Evolutionary conservation across 2,888 invertebrate species (phyloP).

Genomic region (Drosophila falleni): DNA sequence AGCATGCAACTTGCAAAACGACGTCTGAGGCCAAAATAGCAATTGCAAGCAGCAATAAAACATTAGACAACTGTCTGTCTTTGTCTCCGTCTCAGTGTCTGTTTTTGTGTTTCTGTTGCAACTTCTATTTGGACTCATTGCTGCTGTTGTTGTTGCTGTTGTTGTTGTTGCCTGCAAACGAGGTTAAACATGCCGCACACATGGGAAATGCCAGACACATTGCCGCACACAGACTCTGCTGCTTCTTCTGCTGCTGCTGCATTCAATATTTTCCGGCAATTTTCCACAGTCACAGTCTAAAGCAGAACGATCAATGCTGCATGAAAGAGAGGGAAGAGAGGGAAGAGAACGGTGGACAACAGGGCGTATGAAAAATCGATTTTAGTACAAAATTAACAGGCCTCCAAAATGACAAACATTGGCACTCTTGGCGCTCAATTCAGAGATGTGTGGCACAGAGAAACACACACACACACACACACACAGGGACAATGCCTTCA

Average conservation of each 20-base stretch:
- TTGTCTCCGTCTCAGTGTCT: slow-evolving; percentile 35
- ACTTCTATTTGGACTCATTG: slow-evolving; percentile 6
- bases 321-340: neutral
- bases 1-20: slow-evolving; percentile 25
- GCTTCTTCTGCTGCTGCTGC: slow-evolving; percentile 19
- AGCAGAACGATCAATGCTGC: slow-evolving; percentile 47
- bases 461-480: neutral
- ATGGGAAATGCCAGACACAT: slow-evolving; percentile 60
- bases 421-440: slow-evolving; percentile 67
- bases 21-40: slow-evolving; percentile 42
- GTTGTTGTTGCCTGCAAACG: slow-evolving; percentile 58
- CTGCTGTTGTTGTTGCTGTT: neutral
- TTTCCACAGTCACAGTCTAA: slow-evolving; percentile 51
- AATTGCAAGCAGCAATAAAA: slow-evolving; percentile 70
- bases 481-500: slow-evolving; percentile 39
- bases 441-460: slow-evolving; percentile 32
- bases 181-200: slow-evolving; percentile 77
- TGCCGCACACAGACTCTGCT: slow-evolving; percentile 9
- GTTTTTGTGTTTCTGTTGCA: slow-evolving; percentile 38
- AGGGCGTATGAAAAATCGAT: slow-evolving; percentile 70
- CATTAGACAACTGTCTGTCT: slow-evolving; percentile 74
- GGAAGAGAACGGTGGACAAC: neutral
- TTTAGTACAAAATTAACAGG: slow-evolving; percentile 81
- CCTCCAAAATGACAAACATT: slow-evolving; percentile 81
- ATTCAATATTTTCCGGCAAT: slow-evolving; percentile 79